Base-by-base conservation (phyloP, 2,888 invertebrate genomes). In the Bombylius major region DNA sequence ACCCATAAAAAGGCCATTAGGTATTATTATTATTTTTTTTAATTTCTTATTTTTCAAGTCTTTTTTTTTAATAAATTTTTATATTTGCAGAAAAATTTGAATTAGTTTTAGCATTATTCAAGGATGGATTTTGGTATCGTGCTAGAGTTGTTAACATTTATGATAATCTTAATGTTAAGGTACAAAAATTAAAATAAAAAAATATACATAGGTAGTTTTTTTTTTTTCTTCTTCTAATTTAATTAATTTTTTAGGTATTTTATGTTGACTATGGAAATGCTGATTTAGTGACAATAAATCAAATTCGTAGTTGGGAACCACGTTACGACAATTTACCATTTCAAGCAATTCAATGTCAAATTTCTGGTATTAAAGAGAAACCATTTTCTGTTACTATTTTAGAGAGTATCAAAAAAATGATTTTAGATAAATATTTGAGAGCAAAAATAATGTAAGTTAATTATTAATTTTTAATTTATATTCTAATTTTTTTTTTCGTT, bases 211-310 rank as follows among this genome's bases (percentile, higher is more conserved):
- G 9, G n/a, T n/a, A n/a, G n/a, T n/a, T n/a, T n/a, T n/a, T n/a
- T n/a, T n/a, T n/a, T n/a, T n/a, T n/a, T 42, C 1, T 32, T 32
- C 36, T 44, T 3, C 32, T n/a, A n/a, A 64, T 67, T 4, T 61
- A 61, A 13, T 59, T 57, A 32, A 54, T 64, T 2, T 67, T 64
- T 51, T 63, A 67, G 52, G 69, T 73, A 3, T 69, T 72, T 32
- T 72, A 68, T 59, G 62, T 73, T 0, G 72, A 73, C 54, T 73
- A 70, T 59, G 72, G 73, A 3, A 71, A 72, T 55, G 64, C 64
- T 0, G 64, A 66, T 46, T 58, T 67, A 33, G 66, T 72, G 0
- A 55, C 57, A 4, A 48, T 70, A 1, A 39, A 57, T 1, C 58
- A 65, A 12, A 56, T 73, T 14, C 66, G 68, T 0, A 60, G 61